Evolutionary conservation across 2,888 invertebrate species (phyloP), one percentile per base, ranked within the genome.

Genomic region (Scaeva pyrastri): DNA sequence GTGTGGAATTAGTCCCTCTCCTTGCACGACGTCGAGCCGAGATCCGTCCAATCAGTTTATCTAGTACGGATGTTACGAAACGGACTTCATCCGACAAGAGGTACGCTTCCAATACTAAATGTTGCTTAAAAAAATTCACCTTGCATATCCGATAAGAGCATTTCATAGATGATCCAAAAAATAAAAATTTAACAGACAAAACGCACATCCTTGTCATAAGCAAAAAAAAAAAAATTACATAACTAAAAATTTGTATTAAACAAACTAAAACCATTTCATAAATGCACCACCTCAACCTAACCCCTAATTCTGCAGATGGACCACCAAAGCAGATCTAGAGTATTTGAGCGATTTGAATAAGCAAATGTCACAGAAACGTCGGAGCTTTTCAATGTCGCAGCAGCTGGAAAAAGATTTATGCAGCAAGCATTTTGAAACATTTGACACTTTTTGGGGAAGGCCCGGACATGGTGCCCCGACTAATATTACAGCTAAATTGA

Each of bases 391-490:
- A 88, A 87, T 90, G 68, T 88, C 89, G 14, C 90, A 89, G 86
- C 91, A 91, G 83, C 88, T 89, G 78, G 96, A 96, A 48, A 94
- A 94, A 41, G 95, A 95, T 90, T 94, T 94, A 88, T 95, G 95
- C 77, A 94, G 94, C 68, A 93, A 93, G 87, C 97, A 97, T 91
- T 96, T 96, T 91, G 94, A 94, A 88, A 96, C 96, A 2, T 96
- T 96, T 95, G 94, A 95, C 64, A 94, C 94, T 11, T 94, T 96
- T 89, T 97, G 97, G 97, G 97, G 97, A 31, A 94, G 96, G 60
- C 97, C 97, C 0, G 97, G 97, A 0, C 95, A 93, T 88, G 93
- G 93, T 50, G 93, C 93, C 39, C 93, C 91, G 52, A 89, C 89
- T 70, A 88, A 89, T 41, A 90, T 90, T 70, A 91, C 89, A 85